Conservation (phyloP, 2,113 vertebrate species). For the Esox niger region DNA sequence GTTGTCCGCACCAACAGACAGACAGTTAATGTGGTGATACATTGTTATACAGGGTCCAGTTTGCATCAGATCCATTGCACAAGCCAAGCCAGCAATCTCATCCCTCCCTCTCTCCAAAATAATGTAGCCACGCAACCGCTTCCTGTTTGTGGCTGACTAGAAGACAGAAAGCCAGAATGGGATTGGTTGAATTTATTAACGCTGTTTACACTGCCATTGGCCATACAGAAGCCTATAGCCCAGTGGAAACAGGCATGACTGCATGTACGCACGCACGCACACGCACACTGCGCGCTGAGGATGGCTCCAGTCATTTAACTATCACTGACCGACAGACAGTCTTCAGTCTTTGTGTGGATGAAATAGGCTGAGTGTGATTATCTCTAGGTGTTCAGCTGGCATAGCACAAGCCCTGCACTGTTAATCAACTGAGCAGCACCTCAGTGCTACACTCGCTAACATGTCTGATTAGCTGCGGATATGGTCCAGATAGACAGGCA, state of each 20-base stretch:
- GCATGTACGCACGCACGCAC: too few species aligned
- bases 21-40: too few species aligned
- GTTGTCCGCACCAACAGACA: too few species aligned
- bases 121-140: too few species aligned
- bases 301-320: conserved; percentile 2
- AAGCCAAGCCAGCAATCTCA: too few species aligned
- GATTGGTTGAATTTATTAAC: conserved; percentile 47
- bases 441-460: conserved; percentile 1
- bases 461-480: conserved; percentile 30
- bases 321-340: conserved; percentile 6
- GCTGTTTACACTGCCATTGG: conserved; percentile 45
- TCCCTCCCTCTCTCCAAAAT: too few species aligned
- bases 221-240: conserved; percentile 25
- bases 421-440: background rate
- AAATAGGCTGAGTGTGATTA: background rate
- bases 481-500: background rate
- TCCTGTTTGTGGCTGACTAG: conserved; percentile 45
- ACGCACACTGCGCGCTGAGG: too few species aligned
- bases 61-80: too few species aligned
- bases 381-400: conserved; percentile 13
- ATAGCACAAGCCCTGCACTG: background rate
- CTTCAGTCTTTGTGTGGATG: background rate
- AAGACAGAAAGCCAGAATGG: conserved; percentile 36
- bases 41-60: too few species aligned
- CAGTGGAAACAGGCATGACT: too few species aligned